Evolutionary conservation across 1,140 invertebrate genomes (phyloP), one percentile per base, ranked within the genome.

Genomic region (Drosophila navojoa): DNA sequence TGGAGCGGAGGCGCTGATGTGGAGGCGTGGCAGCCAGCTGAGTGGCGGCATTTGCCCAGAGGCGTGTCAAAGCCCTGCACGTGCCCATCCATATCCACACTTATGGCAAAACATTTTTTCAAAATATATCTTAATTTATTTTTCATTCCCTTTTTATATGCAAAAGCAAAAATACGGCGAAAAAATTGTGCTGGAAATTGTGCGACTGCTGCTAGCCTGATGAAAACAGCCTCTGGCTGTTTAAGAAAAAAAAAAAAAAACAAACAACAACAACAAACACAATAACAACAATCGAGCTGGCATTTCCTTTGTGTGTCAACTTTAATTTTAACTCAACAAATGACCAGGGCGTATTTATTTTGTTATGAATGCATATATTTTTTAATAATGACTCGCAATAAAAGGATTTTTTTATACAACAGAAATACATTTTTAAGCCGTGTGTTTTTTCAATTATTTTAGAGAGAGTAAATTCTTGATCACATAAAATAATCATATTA

Each of bases 61-160:
- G 44, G 58, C 42, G 25, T 64, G 76, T 69, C 53, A 72, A 70
- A 70, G 54, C 68, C 40, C 57, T 42, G 62, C 50, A 49, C 53
- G 49, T 69, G 67, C 54, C 64, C 40, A 35, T 72, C 63, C 70
- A 68, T 62, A 59, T 70, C 19, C 19, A 68, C 76, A 75, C 71
- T 79, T 79, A 57, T 32, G 45, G 19, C 54, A 66, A 77, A 66
- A 45, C 66, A 66, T 73, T 84, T 76, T 32, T 69, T 58, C 64
- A n/a, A 47, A 5, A 55, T 38, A 44, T 45, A 25, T 42, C 19
- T 10, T 19, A 45, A 45, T 49, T 22, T 25, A 25, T 25, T 49
- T 16, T 49, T 49, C 4, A 16, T 44, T 44, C 2, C 32, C 10
- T 38, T 38, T 47, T 61, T 42, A 47, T 49, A 27, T 22, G 45